Evolutionary conservation across 2,888 invertebrate genomes (phyloP).

Genomic region (Synanthedon tipuliformis): DNA sequence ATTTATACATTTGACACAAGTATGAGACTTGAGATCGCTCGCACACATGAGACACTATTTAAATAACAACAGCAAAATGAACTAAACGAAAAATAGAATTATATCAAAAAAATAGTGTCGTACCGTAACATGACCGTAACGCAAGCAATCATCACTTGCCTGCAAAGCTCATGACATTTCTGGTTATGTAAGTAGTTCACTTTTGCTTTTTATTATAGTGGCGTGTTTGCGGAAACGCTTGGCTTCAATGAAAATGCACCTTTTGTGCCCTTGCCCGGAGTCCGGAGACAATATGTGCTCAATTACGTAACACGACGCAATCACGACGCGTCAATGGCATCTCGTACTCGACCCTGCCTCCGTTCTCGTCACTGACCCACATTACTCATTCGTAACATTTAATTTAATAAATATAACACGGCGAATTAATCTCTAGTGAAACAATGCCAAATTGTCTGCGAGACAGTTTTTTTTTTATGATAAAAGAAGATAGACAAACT

Average conservation of each 20-base stretch:
- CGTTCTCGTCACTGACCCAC: constrained; percentile 66
- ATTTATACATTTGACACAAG: too few species aligned
- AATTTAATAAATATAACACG: constrained; percentile 39
- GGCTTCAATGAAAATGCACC: not conserved
- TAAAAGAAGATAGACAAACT: too few species aligned
- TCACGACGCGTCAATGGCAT: constrained; percentile 53
- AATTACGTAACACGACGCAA: constrained; percentile 43
- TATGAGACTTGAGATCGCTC: too few species aligned
- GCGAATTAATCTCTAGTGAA: not conserved
- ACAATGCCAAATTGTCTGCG: not conserved
- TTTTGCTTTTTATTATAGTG: not conserved
- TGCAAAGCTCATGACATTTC: too few species aligned
- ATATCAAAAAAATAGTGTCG: too few species aligned
- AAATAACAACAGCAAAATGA: too few species aligned
- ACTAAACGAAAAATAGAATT: too few species aligned
- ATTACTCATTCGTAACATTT: constrained; percentile 47
- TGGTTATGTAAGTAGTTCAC: not conserved
- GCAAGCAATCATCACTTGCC: too few species aligned
- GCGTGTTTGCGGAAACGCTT: constrained; percentile 4
- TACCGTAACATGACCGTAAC: too few species aligned
- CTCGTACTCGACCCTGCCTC: constrained; percentile 53
- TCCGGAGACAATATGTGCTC: constrained; percentile 41
- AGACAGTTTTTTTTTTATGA: too few species aligned
- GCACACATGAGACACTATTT: too few species aligned
- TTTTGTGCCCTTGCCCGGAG: not conserved